These are phyloP conservation scores for Calonectris borealis DNA, from an alignment of 2,113 vertebrate species.

Conservation along the genomic window DNA sequence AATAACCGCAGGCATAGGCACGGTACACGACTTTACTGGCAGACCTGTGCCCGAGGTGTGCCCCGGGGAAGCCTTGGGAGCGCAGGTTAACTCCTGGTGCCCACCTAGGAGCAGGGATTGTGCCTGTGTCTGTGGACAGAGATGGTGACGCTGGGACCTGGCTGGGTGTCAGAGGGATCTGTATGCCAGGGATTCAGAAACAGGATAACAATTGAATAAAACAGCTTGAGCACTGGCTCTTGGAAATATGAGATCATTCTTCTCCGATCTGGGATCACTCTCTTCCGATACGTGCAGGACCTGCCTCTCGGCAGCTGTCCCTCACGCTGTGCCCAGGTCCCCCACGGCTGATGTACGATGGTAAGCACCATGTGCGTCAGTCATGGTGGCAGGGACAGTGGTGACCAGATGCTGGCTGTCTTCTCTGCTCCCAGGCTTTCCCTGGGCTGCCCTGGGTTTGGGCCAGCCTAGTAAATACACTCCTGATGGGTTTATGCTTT, in stretches of 20 bases:
- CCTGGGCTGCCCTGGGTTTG: neutral
- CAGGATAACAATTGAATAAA: neutral
- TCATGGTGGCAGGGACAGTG: fast-evolving
- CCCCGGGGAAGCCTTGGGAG: neutral
- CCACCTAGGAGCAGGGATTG: neutral
- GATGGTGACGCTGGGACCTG: neutral
- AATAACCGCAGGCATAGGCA: neutral
- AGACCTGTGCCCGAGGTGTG: neutral
- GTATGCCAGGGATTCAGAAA: neutral
- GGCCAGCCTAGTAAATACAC: neutral
- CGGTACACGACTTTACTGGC: neutral
- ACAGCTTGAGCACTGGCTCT: neutral
- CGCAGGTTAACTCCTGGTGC: neutral
- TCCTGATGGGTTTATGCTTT: neutral
- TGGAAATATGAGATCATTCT: neutral
- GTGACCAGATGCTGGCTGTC: neutral
- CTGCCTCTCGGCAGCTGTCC: neutral
- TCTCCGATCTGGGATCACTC: neutral
- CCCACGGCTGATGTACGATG: fast-evolving
- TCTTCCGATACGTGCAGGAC: neutral
- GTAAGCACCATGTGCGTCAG: neutral
- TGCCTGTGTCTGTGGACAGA: neutral
- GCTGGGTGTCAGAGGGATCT: neutral
- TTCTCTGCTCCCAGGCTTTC: neutral
- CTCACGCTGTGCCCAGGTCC: fast-evolving